Conservation (phyloP, 2,888 invertebrate species). For the Pseudococcus longispinus region DNA sequence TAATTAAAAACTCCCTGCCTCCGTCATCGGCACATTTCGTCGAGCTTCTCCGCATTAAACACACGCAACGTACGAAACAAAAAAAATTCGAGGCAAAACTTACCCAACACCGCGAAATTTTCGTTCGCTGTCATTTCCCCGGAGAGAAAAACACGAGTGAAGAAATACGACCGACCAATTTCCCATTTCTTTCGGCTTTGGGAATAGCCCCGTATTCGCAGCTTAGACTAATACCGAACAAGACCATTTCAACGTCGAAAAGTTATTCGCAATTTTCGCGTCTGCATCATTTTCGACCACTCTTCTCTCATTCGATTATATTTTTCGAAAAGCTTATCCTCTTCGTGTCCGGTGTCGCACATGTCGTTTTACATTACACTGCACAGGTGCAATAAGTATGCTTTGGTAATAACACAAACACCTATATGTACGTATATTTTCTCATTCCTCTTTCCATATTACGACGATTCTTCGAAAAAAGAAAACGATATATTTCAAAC, state of each 20-base stretch:
- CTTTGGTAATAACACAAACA: background rate
- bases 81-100: no score
- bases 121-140: background rate
- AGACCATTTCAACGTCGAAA: background rate
- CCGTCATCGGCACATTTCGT: background rate
- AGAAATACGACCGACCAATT: background rate
- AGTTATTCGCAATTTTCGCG: background rate
- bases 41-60: background rate
- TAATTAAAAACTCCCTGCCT: background rate
- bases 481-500: no score
- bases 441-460: no score
- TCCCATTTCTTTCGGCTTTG: background rate
- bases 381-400: background rate
- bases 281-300: background rate
- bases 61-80: no score
- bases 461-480: no score
- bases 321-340: background rate
- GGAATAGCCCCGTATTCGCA: background rate
- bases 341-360: background rate
- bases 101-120: background rate
- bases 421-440: no score
- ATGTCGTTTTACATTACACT: background rate
- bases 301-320: background rate
- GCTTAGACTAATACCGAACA: no score
- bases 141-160: no score